Percentiles rank a stretch among this genome's conserved stretches.
Evolutionary conservation across 1,140 invertebrate genomes (phyloP).

Genomic region (Drosophila nebulosa): DNA sequence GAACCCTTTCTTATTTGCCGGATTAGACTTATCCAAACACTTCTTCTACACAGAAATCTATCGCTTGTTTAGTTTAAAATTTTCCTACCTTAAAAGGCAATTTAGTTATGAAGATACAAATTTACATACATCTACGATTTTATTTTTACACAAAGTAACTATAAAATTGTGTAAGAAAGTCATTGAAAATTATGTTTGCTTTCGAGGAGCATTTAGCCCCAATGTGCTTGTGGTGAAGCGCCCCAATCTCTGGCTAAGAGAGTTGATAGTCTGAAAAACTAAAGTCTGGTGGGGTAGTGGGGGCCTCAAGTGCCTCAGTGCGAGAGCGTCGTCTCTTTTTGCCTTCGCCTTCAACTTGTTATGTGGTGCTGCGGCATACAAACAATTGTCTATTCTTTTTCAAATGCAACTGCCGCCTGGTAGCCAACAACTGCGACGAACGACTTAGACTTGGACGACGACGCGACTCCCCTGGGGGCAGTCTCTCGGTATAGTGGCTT

Average conservation of each 20-base stretch:
- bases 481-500: conserved; percentile 32
- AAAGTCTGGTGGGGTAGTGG: background rate
- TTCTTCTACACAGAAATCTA: too few relatives aligned
- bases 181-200: background rate
- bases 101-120: too few relatives aligned
- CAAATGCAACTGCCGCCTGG: conserved; percentile 57
- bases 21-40: too few relatives aligned
- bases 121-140: too few relatives aligned
- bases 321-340: conserved; percentile 33
- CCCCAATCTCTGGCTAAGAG: background rate
- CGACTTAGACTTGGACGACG: conserved; percentile 22
- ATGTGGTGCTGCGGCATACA: conserved; percentile 54
- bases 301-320: conserved; percentile 19
- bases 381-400: conserved; percentile 78
- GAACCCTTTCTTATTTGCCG: too few relatives aligned
- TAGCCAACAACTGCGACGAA: conserved; percentile 22
- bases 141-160: too few relatives aligned
- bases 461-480: conserved; percentile 47
- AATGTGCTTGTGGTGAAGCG: too few relatives aligned
- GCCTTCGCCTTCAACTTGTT: conserved; percentile 69
- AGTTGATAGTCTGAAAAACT: conserved; percentile 10
- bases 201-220: background rate
- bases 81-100: too few relatives aligned
- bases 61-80: too few relatives aligned
- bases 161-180: too few relatives aligned